phyloP scores from a whole-genome alignment of 2,888 invertebrate species.

The Bedellia somnulentella region DNA sequence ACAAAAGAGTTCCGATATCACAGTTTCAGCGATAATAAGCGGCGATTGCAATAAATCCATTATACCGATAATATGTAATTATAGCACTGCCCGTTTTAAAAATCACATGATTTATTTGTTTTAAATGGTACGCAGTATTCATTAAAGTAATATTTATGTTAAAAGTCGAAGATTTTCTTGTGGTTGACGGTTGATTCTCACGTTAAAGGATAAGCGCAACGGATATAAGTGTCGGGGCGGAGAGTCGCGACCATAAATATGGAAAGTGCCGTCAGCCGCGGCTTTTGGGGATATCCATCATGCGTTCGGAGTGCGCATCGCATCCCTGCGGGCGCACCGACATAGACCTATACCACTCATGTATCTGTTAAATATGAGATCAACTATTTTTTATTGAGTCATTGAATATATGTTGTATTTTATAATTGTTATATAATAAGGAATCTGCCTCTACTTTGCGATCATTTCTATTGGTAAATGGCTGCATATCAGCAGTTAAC shows the following conservation, averaged over 20 bases:
- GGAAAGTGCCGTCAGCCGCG: slow-evolving; percentile 39
- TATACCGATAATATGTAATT: too few relatives aligned
- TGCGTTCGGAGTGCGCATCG: slow-evolving; percentile 23
- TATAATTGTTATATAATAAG: too few relatives aligned
- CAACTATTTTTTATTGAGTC: too few relatives aligned
- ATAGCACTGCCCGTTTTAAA: too few relatives aligned
- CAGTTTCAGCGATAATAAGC: slow-evolving; percentile 49
- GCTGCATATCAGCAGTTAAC: too few relatives aligned
- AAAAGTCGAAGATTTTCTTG: background rate
- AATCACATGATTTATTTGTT: too few relatives aligned
- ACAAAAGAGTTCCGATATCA: slow-evolving; percentile 58
- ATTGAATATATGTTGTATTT: background rate
- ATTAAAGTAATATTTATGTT: background rate
- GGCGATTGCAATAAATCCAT: slow-evolving; percentile 43
- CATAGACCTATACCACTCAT: too few relatives aligned
- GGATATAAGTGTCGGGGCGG: slow-evolving; percentile 35
- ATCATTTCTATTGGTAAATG: too few relatives aligned
- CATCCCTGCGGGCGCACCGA: slow-evolving; percentile 30
- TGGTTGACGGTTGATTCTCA: slow-evolving; percentile 1
- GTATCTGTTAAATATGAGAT: too few relatives aligned
- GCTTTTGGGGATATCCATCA: slow-evolving; percentile 56
- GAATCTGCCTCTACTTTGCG: too few relatives aligned
- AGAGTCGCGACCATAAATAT: slow-evolving; percentile 47
- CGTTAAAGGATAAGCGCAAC: slow-evolving; percentile 15
- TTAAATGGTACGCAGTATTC: background rate